These are phyloP conservation scores for Epinephelus cyanopodus DNA, from an alignment of 2,113 vertebrate species.

Conservation along the genomic window DNA sequence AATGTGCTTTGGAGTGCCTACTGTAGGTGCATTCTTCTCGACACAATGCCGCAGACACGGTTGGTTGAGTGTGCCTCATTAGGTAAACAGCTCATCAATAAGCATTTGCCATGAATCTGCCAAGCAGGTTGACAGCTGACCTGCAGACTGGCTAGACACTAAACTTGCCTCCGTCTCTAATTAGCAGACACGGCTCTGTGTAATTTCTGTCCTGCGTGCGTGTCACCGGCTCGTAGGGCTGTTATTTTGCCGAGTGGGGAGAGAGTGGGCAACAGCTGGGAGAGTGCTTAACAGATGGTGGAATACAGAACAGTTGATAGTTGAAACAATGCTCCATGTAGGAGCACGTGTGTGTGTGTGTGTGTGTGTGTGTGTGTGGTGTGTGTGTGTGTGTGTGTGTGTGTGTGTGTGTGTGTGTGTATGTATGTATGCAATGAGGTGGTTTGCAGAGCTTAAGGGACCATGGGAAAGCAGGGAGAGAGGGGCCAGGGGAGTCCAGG, in stretches of 20 bases:
- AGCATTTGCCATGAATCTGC: conserved; percentile 18
- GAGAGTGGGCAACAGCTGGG: conserved; percentile 81
- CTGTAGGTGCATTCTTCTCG: conserved; percentile 26
- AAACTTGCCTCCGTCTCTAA: conserved; percentile 70
- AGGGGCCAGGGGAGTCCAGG: conserved; percentile 75
- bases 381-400: conserved; percentile 44
- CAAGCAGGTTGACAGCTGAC: conserved; percentile 47
- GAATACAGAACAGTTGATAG: conserved; percentile 53
- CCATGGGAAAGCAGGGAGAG: conserved; percentile 60
- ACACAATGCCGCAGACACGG: conserved; percentile 18
- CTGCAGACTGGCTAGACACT: conserved; percentile 47
- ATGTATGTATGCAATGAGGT: conserved; percentile 31
- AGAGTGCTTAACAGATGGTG: conserved; percentile 79
- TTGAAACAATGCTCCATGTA: conserved; percentile 66
- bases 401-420: conserved; percentile 40
- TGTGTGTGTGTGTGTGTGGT: conserved; percentile 32
- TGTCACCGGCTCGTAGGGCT: conserved; percentile 66
- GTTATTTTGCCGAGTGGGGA: conserved; percentile 69
- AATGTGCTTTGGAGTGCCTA: not conserved
- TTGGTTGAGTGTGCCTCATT: conserved; percentile 39
- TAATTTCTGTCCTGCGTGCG: conserved; percentile 72
- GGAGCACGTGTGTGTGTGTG: conserved; percentile 41
- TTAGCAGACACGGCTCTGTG: conserved; percentile 59
- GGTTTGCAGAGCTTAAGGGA: conserved; percentile 57
- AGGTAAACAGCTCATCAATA: conserved; percentile 38